Evolutionary conservation across 2,797 vertebrate species (phyloP).

Genomic region (Coracias cyanogaster): DNA sequence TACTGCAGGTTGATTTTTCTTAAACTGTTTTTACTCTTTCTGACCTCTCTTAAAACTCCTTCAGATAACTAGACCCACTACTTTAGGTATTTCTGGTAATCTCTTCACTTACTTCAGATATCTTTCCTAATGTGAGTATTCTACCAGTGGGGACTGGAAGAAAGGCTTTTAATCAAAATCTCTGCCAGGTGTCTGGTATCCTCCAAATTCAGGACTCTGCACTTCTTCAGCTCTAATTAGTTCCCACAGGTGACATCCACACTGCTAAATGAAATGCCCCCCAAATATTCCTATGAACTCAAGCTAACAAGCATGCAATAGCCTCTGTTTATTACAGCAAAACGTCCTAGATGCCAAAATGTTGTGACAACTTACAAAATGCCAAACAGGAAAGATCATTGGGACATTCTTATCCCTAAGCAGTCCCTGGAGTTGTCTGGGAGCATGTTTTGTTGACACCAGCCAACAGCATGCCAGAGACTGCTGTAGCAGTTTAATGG

Average conservation of each 20-base stretch:
- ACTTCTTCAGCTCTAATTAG: not conserved
- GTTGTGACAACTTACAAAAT: not conserved
- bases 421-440: not conserved
- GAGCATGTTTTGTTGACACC: not conserved
- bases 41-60: not conserved
- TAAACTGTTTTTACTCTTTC: not conserved
- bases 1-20: not conserved
- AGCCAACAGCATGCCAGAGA: not conserved
- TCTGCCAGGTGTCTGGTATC: not conserved
- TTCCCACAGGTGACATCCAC: not conserved
- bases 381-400: accelerated
- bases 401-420: not conserved
- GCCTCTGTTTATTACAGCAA: not conserved
- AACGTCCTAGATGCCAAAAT: not conserved
- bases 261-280: not conserved
- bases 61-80: not conserved
- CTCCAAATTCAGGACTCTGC: not conserved
- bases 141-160: not conserved
- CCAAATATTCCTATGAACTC: not conserved
- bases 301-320: not conserved
- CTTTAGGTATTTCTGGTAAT: not conserved
- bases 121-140: not conserved
- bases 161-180: not conserved
- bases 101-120: not conserved
- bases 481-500: not conserved